Percentiles rank a stretch among this genome's conserved stretches.
These are phyloP conservation scores for Sesamia nonagrioides DNA, from an alignment of 1,140 invertebrate genomes.

Conservation along the genomic window DNA sequence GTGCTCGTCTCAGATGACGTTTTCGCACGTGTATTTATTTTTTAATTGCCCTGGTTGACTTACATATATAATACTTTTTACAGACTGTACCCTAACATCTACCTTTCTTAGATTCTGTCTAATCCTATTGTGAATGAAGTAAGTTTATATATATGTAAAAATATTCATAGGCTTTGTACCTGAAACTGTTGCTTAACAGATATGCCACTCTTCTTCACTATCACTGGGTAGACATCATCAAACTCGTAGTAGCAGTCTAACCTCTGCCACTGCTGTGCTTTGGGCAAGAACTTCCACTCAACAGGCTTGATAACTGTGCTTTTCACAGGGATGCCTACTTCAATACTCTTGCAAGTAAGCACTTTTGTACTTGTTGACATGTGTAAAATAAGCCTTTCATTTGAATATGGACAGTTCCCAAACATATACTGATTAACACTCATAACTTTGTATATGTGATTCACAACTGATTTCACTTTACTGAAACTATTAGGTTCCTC, in stretches of 20 bases:
- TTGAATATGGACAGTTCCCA: constrained; percentile 82
- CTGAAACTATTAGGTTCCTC: constrained; percentile 82
- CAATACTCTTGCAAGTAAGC: constrained; percentile 83
- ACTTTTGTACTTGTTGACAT: constrained; percentile 86
- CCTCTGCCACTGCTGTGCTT: constrained; percentile 90
- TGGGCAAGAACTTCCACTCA: constrained; percentile 90
- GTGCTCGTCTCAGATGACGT: too few relatives aligned
- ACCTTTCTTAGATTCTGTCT: too few relatives aligned
- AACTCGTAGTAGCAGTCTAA: constrained; percentile 91
- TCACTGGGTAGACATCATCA: constrained; percentile 90
- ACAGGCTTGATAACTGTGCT: constrained; percentile 85
- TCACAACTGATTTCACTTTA: constrained; percentile 88
- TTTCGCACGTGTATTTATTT: too few relatives aligned
- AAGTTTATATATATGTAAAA: too few relatives aligned
- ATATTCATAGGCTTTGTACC: constrained; percentile 73
- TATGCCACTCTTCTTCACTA: constrained; percentile 87
- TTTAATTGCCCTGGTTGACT: too few relatives aligned
- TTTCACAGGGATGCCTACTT: constrained; percentile 73
- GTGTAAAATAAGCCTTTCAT: constrained; percentile 86
- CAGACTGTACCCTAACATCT: too few relatives aligned
- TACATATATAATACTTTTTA: too few relatives aligned
- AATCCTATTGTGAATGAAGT: too few relatives aligned
- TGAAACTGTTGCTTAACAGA: constrained; percentile 90
- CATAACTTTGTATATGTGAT: constrained; percentile 88
- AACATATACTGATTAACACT: constrained; percentile 88